Evolutionary conservation across 2,113 vertebrate species (phyloP).

Genomic region (Sterrhoptilus dennistouni): DNA sequence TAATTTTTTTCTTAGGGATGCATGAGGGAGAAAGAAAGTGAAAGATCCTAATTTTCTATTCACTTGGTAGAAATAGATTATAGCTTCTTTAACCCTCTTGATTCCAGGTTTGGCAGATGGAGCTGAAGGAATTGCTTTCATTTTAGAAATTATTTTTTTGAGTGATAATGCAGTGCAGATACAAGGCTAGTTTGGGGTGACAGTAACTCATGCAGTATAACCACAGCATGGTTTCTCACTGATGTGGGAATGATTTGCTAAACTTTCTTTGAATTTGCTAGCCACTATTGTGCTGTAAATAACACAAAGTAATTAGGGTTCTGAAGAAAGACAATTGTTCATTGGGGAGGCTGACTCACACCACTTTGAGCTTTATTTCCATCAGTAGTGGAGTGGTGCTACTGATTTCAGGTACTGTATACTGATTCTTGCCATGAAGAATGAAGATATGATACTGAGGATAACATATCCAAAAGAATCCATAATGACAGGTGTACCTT

Average conservation of each 20-base stretch:
- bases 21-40: constrained; percentile 2
- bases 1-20: constrained; percentile 56
- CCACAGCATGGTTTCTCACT: not conserved
- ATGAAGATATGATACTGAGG: not conserved
- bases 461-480: not conserved
- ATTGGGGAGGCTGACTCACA: not conserved
- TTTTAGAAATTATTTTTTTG: not conserved
- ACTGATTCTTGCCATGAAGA: not conserved
- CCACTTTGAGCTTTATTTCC: not conserved
- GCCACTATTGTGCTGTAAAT: not conserved
- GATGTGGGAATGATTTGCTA: not conserved
- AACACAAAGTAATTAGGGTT: not conserved
- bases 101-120: not conserved
- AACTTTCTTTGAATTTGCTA: not conserved
- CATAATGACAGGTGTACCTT: not conserved
- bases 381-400: not conserved
- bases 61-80: constrained; percentile 42
- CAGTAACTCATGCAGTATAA: not conserved
- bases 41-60: constrained; percentile 55
- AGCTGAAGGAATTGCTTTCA: not conserved
- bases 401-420: not conserved
- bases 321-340: not conserved
- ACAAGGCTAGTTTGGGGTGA: not conserved
- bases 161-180: not conserved
- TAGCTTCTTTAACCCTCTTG: constrained; percentile 22